These are phyloP conservation scores for Carduelis carduelis DNA, from an alignment of 2,797 vertebrate species.

Conservation along the genomic window DNA sequence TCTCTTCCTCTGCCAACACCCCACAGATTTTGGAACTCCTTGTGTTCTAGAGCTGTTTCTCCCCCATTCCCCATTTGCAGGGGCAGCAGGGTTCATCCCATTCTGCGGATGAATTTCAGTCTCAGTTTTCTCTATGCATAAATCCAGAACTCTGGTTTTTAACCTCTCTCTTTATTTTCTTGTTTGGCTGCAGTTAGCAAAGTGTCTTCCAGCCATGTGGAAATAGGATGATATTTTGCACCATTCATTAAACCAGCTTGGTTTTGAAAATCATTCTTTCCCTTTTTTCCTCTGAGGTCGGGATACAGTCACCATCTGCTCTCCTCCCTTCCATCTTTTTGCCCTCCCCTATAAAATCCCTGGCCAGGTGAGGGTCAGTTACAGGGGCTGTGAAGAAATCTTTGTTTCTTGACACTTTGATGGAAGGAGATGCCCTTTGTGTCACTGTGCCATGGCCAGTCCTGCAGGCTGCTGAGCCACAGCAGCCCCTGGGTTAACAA, in stretches of 20 bases:
- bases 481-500: background rate
- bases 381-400: background rate
- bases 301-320: background rate
- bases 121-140: no score
- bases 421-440: background rate
- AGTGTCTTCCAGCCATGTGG: background rate
- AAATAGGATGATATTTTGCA: background rate
- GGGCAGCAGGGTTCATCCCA: background rate
- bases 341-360: background rate
- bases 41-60: background rate
- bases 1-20: background rate
- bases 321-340: background rate
- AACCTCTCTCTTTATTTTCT: background rate
- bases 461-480: background rate
- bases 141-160: background rate
- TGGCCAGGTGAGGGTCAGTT: background rate
- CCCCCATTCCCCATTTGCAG: background rate
- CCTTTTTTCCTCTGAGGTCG: background rate
- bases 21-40: background rate
- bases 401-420: background rate
- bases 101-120: background rate
- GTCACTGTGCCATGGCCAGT: background rate
- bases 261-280: background rate
- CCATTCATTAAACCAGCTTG: background rate
- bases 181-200: background rate